These are phyloP conservation scores for Drosophila birchii DNA, from an alignment of 2,888 invertebrate genomes.

Conservation along the genomic window DNA sequence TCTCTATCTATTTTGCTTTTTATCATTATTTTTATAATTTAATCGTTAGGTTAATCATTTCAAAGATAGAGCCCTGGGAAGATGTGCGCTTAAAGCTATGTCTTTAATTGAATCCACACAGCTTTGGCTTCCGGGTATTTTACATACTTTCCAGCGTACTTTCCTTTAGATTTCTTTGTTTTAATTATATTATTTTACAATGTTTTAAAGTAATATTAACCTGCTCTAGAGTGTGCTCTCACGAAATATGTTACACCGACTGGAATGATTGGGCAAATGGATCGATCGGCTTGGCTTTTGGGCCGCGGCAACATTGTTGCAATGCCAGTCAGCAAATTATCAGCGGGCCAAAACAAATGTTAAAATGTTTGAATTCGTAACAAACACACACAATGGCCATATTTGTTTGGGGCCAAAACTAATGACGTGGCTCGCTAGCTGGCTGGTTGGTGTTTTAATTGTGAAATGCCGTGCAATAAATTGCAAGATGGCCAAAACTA, in stretches of 20 bases:
- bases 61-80: background rate
- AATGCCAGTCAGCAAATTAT: slow-evolving; percentile 69
- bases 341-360: slow-evolving; percentile 65
- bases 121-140: background rate
- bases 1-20: too few relatives aligned
- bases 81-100: too few relatives aligned
- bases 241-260: slow-evolving; percentile 14
- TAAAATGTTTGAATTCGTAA: slow-evolving; percentile 75
- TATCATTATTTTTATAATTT: background rate
- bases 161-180: background rate
- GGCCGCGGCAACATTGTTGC: slow-evolving; percentile 45
- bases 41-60: background rate
- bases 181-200: too few relatives aligned
- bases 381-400: slow-evolving; percentile 73
- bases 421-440: slow-evolving; percentile 68
- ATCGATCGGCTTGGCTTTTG: slow-evolving; percentile 14
- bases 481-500: slow-evolving; percentile 72
- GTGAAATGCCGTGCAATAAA: slow-evolving; percentile 76
- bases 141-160: background rate
- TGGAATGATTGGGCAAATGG: slow-evolving; percentile 41
- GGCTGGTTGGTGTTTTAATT: slow-evolving; percentile 63
- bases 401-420: slow-evolving; percentile 68
- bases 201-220: background rate
- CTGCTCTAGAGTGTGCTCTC: slow-evolving; percentile 13
- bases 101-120: background rate